phyloP scores from a whole-genome alignment of 2,797 vertebrate species.

The Myiotriccus ornatus region DNA sequence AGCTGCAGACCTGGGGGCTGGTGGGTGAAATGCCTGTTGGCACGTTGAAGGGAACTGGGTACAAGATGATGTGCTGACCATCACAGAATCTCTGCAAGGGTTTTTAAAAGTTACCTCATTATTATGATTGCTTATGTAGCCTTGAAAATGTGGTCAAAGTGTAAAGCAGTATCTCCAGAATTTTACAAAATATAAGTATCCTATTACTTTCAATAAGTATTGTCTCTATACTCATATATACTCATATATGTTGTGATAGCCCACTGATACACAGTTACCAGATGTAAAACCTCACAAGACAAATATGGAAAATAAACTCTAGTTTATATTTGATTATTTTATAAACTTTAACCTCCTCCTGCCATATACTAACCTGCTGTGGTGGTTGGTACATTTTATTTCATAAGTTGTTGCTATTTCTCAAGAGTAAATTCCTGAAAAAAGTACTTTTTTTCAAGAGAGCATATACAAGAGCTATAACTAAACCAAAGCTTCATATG shows the following conservation, averaged over 20 bases:
- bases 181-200: neutral
- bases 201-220: neutral
- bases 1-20: neutral
- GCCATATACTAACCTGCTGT: neutral
- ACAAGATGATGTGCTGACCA: neutral
- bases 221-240: neutral
- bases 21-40: neutral
- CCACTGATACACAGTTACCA: neutral
- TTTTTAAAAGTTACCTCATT: neutral
- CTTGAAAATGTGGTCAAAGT: neutral
- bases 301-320: neutral
- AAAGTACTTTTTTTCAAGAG: neutral
- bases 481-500: neutral
- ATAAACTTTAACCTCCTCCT: neutral
- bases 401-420: neutral
- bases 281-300: neutral
- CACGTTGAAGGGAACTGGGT: neutral
- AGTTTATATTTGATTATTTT: neutral
- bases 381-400: neutral
- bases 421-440: neutral
- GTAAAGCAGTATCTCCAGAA: neutral
- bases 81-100: neutral
- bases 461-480: neutral
- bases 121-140: neutral
- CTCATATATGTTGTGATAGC: neutral